These are phyloP conservation scores for Autographa pulchrina DNA, from an alignment of 2,888 invertebrate genomes.

Conservation along the genomic window DNA sequence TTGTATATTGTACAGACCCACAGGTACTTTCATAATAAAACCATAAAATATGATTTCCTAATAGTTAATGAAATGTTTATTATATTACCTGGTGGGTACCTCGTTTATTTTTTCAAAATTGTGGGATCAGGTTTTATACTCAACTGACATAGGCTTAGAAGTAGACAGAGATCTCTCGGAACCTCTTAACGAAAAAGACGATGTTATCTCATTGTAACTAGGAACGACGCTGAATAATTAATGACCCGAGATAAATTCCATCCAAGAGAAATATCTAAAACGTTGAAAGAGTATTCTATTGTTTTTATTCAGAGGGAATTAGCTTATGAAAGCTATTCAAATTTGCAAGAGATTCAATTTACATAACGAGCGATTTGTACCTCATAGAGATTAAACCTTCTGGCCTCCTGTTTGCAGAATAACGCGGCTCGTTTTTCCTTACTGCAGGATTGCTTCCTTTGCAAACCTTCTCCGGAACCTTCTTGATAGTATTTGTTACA, in stretches of 20 bases:
- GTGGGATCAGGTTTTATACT: not conserved
- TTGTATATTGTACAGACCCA: slow-evolving; percentile 11
- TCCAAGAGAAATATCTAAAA: slow-evolving; percentile 72
- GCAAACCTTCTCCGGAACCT: slow-evolving; percentile 60
- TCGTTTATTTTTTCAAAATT: not conserved
- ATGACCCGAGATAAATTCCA: slow-evolving; percentile 72
- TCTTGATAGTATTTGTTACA: slow-evolving; percentile 66
- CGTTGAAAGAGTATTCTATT: slow-evolving; percentile 79
- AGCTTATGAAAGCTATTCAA: slow-evolving; percentile 87
- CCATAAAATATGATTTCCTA: not conserved
- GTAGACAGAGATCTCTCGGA: slow-evolving; percentile 17
- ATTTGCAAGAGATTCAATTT: slow-evolving; percentile 88
- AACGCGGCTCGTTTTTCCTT: slow-evolving; percentile 69
- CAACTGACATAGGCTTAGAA: slow-evolving; percentile 22
- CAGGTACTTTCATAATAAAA: slow-evolving; percentile 19
- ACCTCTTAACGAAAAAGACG: slow-evolving; percentile 42
- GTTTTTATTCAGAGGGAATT: slow-evolving; percentile 85
- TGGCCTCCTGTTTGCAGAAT: slow-evolving; percentile 74
- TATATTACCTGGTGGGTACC: not conserved
- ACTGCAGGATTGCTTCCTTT: slow-evolving; percentile 67
- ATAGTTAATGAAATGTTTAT: not conserved
- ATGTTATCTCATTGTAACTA: slow-evolving; percentile 57
- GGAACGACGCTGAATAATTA: slow-evolving; percentile 69
- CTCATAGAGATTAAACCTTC: slow-evolving; percentile 81
- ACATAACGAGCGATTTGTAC: slow-evolving; percentile 88